Percentiles rank a stretch among this genome's conserved stretches.
Evolutionary conservation across 2,888 invertebrate species (phyloP).

Genomic region (Apotomis turbidana): DNA sequence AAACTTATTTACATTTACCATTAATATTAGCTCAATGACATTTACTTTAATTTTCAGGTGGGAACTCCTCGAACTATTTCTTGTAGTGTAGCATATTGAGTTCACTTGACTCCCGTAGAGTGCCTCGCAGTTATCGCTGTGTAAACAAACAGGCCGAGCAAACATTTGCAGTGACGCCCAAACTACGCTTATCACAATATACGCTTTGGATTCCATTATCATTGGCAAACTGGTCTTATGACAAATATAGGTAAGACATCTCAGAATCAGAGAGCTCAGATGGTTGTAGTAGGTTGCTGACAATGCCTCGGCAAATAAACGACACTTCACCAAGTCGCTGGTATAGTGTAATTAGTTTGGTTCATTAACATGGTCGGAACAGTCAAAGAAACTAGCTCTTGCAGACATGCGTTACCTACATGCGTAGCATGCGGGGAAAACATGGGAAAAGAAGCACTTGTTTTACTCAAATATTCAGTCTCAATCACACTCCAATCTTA

Average conservation of each 20-base stretch:
- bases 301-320: background rate
- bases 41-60: background rate
- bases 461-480: too few species aligned
- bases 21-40: background rate
- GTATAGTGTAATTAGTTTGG: too few species aligned
- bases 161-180: slow-evolving; percentile 51
- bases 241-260: background rate
- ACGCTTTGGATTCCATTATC: slow-evolving; percentile 25
- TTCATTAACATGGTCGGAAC: too few species aligned
- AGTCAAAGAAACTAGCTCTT: too few species aligned
- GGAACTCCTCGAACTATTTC: background rate
- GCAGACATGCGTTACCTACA: too few species aligned
- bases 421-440: too few species aligned
- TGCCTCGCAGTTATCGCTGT: slow-evolving; percentile 55
- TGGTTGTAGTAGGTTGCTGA: background rate
- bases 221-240: slow-evolving; percentile 18
- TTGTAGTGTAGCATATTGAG: slow-evolving; percentile 36
- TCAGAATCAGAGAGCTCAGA: background rate
- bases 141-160: slow-evolving; percentile 58
- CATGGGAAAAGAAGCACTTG: too few species aligned
- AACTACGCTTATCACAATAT: slow-evolving; percentile 39
- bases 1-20: too few species aligned
- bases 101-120: slow-evolving; percentile 53
- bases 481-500: too few species aligned
- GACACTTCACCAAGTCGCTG: too few species aligned